A percentile compares a stretch with the other conserved stretches of the same genome.
Conservation (phyloP, 2,888 invertebrate genomes). For the Dorcus parallelipipedus region DNA sequence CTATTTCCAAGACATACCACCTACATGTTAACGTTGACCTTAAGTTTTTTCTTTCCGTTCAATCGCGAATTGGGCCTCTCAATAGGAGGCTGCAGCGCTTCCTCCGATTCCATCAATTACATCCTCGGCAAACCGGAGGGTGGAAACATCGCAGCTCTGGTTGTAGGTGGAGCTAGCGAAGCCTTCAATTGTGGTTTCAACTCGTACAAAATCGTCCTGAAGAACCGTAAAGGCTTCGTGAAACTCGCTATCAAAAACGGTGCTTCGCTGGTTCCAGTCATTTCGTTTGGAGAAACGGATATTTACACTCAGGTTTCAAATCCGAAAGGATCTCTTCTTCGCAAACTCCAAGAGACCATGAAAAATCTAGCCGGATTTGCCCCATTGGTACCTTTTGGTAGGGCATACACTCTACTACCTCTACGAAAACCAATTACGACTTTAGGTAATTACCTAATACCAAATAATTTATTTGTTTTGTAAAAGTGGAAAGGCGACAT, state of each 20-base stretch:
- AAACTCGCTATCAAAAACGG: constrained; percentile 52
- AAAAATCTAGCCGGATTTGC: constrained; percentile 68
- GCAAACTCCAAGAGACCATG: constrained; percentile 66
- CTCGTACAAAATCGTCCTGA: constrained; percentile 67
- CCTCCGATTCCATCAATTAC: constrained; percentile 64
- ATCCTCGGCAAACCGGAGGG: constrained; percentile 53
- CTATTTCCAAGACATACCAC: constrained; percentile 53
- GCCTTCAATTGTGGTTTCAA: constrained; percentile 79
- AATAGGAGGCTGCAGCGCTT: constrained; percentile 57
- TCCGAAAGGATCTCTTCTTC: constrained; percentile 65
- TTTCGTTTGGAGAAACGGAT: constrained; percentile 89
- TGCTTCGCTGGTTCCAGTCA: constrained; percentile 79
- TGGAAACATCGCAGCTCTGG: constrained; percentile 66
- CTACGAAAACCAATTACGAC: neutral
- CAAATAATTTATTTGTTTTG: neutral
- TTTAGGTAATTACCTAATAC: too few relatives aligned
- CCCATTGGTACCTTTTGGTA: constrained; percentile 71
- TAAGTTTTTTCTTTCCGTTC: constrained; percentile 70
- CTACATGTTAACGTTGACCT: constrained; percentile 55
- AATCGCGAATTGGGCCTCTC: constrained; percentile 63
- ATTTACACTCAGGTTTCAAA: constrained; percentile 73
- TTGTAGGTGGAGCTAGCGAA: constrained; percentile 89
- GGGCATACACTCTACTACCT: constrained; percentile 55
- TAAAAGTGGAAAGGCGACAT: neutral
- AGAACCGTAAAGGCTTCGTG: constrained; percentile 63